phyloP scores from a whole-genome alignment of 2,888 invertebrate species.

The Drosophila pullipes region DNA sequence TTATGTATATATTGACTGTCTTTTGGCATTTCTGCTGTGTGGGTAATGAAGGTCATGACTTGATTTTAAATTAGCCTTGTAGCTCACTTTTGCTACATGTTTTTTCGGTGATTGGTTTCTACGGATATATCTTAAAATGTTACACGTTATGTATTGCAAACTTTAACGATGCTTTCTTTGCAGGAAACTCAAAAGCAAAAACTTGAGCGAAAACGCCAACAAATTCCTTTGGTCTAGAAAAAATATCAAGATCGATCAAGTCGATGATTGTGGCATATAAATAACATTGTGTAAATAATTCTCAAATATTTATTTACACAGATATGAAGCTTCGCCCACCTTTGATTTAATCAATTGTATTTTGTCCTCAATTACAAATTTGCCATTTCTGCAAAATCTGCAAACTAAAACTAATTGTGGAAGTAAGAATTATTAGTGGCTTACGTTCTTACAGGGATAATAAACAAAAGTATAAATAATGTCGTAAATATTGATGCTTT shows the following conservation, averaged over 20 bases:
- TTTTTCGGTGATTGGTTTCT: constrained; percentile 23
- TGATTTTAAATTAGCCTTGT: constrained; percentile 63
- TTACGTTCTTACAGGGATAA: background rate
- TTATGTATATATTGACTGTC: constrained; percentile 65
- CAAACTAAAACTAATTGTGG: background rate
- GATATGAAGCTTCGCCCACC: background rate
- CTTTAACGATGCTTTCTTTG: constrained; percentile 19
- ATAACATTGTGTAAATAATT: background rate
- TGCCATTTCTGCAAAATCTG: too few relatives aligned
- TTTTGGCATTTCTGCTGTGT: constrained; percentile 33
- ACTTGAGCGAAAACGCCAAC: background rate
- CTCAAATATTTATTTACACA: background rate
- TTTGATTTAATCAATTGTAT: background rate
- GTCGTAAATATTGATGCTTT: background rate
- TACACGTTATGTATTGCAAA: constrained; percentile 14
- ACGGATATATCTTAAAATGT: constrained; percentile 6
- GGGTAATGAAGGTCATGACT: constrained; percentile 63
- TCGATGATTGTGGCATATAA: background rate
- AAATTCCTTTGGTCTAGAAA: background rate
- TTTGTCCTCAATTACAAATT: background rate
- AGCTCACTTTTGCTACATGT: constrained; percentile 14
- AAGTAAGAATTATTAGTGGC: background rate
- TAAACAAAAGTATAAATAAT: background rate
- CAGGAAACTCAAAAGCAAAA: constrained; percentile 17
- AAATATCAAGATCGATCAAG: too few relatives aligned